phyloP scores from a whole-genome alignment of 2,888 invertebrate species.

The Electrophaes corylata region DNA sequence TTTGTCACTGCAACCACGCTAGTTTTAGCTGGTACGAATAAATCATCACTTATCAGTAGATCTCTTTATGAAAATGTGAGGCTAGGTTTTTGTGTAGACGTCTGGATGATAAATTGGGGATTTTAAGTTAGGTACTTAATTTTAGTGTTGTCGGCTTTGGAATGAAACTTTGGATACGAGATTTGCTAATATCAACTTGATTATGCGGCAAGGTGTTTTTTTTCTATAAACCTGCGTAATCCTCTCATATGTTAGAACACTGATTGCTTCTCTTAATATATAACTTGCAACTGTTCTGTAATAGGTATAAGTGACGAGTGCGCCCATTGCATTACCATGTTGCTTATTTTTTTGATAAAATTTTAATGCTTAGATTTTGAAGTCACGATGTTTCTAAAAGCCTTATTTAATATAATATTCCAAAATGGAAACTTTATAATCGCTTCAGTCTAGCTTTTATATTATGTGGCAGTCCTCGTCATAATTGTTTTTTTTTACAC shows the following conservation, averaged over 20 bases:
- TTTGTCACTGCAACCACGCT: constrained; percentile 39
- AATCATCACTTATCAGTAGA: constrained; percentile 43
- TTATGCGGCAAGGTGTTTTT: not conserved
- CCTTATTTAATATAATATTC: too few relatives aligned
- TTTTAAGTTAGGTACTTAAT: constrained; percentile 30
- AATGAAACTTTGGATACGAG: constrained; percentile 17
- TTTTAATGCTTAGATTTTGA: too few relatives aligned
- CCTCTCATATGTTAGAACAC: not conserved
- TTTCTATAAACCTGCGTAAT: not conserved
- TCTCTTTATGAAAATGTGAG: constrained; percentile 43
- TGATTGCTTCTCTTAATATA: too few relatives aligned
- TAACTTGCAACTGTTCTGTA: too few relatives aligned
- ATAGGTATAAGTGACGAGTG: too few relatives aligned
- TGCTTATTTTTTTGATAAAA: too few relatives aligned
- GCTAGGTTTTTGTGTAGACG: constrained; percentile 40
- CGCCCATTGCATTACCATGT: too few relatives aligned
- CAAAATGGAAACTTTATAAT: too few relatives aligned
- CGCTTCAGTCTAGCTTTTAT: too few relatives aligned
- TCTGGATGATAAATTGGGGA: constrained; percentile 36
- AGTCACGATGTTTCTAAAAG: too few relatives aligned
- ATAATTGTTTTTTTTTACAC: too few relatives aligned
- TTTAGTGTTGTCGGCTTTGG: constrained; percentile 15
- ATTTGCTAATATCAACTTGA: constrained; percentile 3
- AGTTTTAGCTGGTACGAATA: constrained; percentile 41
- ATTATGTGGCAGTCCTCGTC: too few relatives aligned